phyloP scores from a whole-genome alignment of 2,797 vertebrate species.

The Mormyrops boulengeri region DNA sequence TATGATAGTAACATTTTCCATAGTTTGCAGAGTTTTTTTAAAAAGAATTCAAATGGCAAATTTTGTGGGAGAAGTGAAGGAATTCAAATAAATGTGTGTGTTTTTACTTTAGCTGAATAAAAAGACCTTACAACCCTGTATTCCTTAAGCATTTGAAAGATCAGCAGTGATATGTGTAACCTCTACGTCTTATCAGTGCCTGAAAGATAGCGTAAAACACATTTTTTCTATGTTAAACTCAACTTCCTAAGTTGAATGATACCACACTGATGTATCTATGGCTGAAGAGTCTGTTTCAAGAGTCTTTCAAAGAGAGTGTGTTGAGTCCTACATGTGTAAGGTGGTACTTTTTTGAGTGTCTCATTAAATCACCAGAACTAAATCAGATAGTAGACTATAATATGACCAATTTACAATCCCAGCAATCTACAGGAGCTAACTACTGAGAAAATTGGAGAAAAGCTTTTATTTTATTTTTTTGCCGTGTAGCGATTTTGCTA shows the following conservation, averaged over 20 bases:
- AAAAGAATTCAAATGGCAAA: neutral
- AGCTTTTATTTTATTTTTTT: neutral
- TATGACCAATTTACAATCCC: conserved; percentile 16
- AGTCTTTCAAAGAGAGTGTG: neutral
- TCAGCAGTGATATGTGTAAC: neutral
- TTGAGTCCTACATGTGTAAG: neutral
- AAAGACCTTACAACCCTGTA: neutral
- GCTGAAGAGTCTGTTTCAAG: neutral
- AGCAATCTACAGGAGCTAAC: neutral
- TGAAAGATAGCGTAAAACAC: neutral
- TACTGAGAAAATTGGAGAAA: neutral
- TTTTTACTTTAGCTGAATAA: conserved; percentile 2
- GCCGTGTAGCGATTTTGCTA: neutral
- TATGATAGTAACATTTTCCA: neutral
- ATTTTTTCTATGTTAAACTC: neutral
- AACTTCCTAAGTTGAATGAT: neutral
- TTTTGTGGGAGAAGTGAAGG: neutral
- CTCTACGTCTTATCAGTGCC: neutral
- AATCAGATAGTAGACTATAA: neutral
- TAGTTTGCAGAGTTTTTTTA: neutral
- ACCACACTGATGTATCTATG: neutral
- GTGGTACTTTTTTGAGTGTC: neutral
- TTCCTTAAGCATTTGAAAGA: neutral
- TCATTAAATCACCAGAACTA: neutral
- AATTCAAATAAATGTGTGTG: neutral